Conservation (phyloP, 2,797 vertebrate species). For the Pelobates cultripes region DNA sequence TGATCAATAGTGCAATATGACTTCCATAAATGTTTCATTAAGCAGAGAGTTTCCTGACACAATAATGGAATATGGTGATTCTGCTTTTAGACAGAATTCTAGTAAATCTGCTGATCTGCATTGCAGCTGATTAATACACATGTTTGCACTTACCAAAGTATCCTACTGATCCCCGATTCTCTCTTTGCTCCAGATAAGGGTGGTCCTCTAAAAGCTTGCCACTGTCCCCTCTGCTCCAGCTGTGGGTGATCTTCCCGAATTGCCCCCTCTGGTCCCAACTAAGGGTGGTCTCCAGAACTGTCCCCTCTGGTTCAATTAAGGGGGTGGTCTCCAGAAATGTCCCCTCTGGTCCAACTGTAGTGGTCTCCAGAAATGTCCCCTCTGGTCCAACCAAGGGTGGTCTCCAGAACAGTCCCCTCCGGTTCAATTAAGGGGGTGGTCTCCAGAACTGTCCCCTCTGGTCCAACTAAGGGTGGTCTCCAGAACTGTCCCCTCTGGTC, state of each 20-base stretch:
- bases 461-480: too few species aligned
- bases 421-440: too few species aligned
- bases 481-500: too few species aligned
- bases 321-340: too few species aligned
- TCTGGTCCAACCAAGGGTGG: too few species aligned
- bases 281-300: background rate
- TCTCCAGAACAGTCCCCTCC: too few species aligned
- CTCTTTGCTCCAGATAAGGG: too few species aligned
- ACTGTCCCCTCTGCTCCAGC: background rate
- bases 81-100: background rate
- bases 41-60: background rate
- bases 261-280: background rate
- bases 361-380: too few species aligned
- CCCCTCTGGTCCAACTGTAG: too few species aligned
- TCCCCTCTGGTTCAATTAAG: too few species aligned
- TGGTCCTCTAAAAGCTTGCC: too few species aligned
- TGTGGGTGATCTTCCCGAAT: background rate
- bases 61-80: background rate
- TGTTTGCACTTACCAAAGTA: conserved; percentile 16
- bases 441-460: too few species aligned
- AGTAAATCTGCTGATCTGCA: background rate
- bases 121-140: background rate
- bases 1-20: background rate
- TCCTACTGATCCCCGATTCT: background rate
- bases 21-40: background rate